Conservation (phyloP, 2,888 invertebrate genomes). For the Tetragonisca angustula region DNA sequence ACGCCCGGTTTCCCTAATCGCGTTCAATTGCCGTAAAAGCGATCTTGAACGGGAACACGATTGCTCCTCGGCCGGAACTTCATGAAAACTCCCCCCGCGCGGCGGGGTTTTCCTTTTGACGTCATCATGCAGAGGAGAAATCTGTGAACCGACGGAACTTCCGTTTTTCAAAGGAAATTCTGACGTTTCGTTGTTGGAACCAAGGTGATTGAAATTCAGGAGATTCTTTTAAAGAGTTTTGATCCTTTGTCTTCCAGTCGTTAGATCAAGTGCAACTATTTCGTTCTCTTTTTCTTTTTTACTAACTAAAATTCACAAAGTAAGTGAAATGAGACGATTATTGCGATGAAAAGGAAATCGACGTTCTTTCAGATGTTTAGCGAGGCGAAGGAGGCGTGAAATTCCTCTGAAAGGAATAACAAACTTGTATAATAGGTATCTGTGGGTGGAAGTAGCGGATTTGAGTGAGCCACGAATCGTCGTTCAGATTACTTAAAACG, state of each 20-base stretch:
- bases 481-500: constrained; percentile 53
- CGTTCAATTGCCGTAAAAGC: constrained; percentile 82
- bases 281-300: neutral
- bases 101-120: constrained; percentile 13
- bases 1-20: constrained; percentile 76
- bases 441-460: constrained; percentile 72
- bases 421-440: constrained; percentile 59
- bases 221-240: neutral
- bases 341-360: neutral
- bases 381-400: constrained; percentile 60
- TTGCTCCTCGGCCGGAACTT: constrained; percentile 38
- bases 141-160: neutral
- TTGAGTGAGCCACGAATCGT: constrained; percentile 59
- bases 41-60: constrained; percentile 63
- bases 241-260: neutral
- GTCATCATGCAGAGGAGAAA: neutral
- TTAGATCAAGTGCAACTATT: neutral
- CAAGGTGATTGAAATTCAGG: neutral
- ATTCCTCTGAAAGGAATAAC: constrained; percentile 68
- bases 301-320: neutral
- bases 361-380: constrained; percentile 4
- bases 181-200: neutral
- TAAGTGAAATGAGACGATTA: too few relatives aligned
- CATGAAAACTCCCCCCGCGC: neutral
- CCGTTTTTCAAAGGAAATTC: neutral